Evolutionary conservation across 1,140 invertebrate species (phyloP), one percentile per base, ranked within the genome.

Genomic region (Stegodyphus dumicola): DNA sequence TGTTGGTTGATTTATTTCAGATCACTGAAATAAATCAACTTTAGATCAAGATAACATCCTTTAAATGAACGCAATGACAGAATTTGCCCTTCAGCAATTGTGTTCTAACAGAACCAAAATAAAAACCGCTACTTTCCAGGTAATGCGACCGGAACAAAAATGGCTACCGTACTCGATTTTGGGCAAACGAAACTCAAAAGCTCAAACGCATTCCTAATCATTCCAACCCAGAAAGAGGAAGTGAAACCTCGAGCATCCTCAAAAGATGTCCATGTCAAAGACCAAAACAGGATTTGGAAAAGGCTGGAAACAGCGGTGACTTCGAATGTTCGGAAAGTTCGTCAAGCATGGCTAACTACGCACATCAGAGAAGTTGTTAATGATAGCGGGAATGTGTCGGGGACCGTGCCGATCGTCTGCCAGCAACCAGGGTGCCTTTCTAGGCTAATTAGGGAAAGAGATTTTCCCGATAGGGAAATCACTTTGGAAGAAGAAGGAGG

Each of bases 341-440:
- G 75, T 77, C 75, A 77, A 65, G 75, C 75, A 65, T 77, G 75
- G 75, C 56, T 66, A 65, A 77, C 75, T 66, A 18, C 75, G 75
- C 56, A 65, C 64, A 77, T 77, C 75, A 77, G 56, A 65, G 17
- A 77, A 77, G 75, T 60, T 77, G 75, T 77, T 77, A 77, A 77
- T 77, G 75, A 77, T 52, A 66, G 60, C 75, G 60, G 75, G 33
- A 48, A 17, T 48, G 65, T 33, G 18, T 51, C 60, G 15, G 60
- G 17, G 49, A 66, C 75, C 60, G 75, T 64, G 49, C 56, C 75
- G 48, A 77, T 54, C 49, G 56, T 60, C 56, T 60, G 56, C 33
- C 3, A 33, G 33, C 33, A 33, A 33, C 33, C 3, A 33, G 33
- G 33, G 52, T 60, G 52, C 33, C 64, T 77, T 66, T 66, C 75